Evolutionary conservation across 2,113 vertebrate species (phyloP).

Genomic region (Rhabdomys dilectus): DNA sequence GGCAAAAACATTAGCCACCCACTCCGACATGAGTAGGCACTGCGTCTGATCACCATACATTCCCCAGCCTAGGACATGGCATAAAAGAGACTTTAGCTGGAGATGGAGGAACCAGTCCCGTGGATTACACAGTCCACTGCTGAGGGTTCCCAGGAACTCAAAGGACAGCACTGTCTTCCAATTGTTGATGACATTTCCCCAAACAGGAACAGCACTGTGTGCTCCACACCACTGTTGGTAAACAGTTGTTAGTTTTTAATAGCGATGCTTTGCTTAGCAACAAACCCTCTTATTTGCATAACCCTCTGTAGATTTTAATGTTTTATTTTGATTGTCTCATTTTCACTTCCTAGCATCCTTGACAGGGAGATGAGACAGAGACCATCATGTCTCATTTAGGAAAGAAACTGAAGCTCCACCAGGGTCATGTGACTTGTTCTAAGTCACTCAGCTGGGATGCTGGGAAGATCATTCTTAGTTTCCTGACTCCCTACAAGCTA

Average conservation of each 20-base stretch:
- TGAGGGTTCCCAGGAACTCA: background rate
- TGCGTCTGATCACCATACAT: background rate
- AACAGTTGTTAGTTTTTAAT: constrained; percentile 5
- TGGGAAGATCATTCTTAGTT: background rate
- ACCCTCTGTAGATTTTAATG: background rate
- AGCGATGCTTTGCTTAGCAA: constrained; percentile 50
- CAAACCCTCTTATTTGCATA: background rate
- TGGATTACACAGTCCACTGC: background rate
- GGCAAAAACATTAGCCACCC: accelerated
- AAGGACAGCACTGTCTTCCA: background rate
- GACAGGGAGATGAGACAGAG: background rate
- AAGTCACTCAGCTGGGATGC: background rate
- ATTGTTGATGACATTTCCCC: background rate
- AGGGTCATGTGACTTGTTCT: background rate
- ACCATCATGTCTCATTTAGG: background rate
- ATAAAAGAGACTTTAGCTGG: accelerated
- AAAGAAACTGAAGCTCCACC: background rate
- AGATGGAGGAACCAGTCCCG: too few species aligned
- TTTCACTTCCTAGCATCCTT: background rate
- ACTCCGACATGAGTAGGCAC: background rate
- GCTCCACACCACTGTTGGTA: background rate
- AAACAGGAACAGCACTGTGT: background rate
- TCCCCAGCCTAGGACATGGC: background rate
- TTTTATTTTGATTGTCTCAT: background rate
- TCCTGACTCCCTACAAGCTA: background rate